phyloP scores from a whole-genome alignment of 2,113 vertebrate species.

The Hydrochoerus hydrochaeris region DNA sequence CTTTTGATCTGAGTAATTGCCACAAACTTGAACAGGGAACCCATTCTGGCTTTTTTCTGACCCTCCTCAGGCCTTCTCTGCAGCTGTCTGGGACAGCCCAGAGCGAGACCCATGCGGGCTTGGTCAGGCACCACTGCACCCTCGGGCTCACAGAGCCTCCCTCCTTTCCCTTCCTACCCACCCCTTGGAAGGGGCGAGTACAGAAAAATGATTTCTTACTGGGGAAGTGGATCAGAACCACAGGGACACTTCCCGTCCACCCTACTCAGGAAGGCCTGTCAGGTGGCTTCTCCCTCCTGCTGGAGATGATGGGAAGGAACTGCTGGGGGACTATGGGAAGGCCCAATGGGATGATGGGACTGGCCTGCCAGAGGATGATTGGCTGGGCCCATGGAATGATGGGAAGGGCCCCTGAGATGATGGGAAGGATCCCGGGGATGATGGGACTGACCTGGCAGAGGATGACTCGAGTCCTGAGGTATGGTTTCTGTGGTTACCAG shows the following conservation, averaged over 20 bases:
- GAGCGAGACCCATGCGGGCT: neutral
- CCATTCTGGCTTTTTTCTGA: neutral
- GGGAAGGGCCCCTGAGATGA: neutral
- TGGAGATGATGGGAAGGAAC: neutral
- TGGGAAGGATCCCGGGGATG: neutral
- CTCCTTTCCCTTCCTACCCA: neutral
- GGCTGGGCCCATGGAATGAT: neutral
- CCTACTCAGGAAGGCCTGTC: fast-evolving
- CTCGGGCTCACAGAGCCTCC: neutral
- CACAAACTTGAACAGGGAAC: neutral
- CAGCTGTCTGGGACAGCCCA: neutral
- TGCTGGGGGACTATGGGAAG: neutral
- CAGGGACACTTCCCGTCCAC: too few species aligned
- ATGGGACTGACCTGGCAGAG: neutral
- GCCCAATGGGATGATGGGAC: neutral
- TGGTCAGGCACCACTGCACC: conserved; percentile 37
- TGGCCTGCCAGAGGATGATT: neutral
- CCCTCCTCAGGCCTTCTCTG: neutral
- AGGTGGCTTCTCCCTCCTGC: neutral
- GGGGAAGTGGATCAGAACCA: neutral
- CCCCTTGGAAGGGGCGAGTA: neutral
- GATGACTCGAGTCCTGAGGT: neutral
- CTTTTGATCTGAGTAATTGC: neutral
- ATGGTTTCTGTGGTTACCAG: neutral
- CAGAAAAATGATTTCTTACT: neutral